Evolutionary conservation across 2,113 vertebrate species (phyloP), one percentile per base, ranked within the genome.

Genomic region (Psilopsiagon aymara): DNA sequence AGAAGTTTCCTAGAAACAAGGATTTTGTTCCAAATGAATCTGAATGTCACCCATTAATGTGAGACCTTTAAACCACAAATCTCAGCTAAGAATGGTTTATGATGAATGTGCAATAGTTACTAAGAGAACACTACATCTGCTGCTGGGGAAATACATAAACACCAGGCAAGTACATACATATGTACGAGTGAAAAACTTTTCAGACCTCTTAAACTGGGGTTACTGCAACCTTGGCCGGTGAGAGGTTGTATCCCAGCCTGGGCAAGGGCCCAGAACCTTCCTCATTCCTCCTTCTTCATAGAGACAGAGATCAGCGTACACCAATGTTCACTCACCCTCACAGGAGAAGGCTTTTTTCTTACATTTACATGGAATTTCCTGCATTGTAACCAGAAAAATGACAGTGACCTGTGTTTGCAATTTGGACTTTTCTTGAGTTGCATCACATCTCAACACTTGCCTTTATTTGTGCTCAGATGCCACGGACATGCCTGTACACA

Each of bases 401-500:
- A 24, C 5, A 18, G 35, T 2, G 10, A 35, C 28, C 14, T 10
- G 8, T 5, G 13, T 31, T 28, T 20, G 41, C 44, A 41, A 12
- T 20, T 39, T 68, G 39, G 46, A 7, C 11, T 20, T 60, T 15
- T 6, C 41, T 7, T 13, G 44, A n/a, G 19, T 24, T 35, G 29
- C 13, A 15, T 18, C 2, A 1, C 35, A 10, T 41, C 41, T 33
- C 49, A 16, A 15, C 14, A 41, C 17, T 1, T 10, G 13, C 4
- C 44, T 46, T 13, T 6, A 1, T 17, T 20, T 35, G 64, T 4
- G 17, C 31, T 24, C 25, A 15, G 11, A 29, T 1, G 1, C 17
- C 59, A 21, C 0, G 5, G 4, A 15, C 2, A 9, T 64, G 62
- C 39, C 60, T 24, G 6, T 2, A 10, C 19, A 15, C 15, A 35